Evolutionary conservation across 2,797 vertebrate species (phyloP).

Genomic region (Philypnodon macrostomus): DNA sequence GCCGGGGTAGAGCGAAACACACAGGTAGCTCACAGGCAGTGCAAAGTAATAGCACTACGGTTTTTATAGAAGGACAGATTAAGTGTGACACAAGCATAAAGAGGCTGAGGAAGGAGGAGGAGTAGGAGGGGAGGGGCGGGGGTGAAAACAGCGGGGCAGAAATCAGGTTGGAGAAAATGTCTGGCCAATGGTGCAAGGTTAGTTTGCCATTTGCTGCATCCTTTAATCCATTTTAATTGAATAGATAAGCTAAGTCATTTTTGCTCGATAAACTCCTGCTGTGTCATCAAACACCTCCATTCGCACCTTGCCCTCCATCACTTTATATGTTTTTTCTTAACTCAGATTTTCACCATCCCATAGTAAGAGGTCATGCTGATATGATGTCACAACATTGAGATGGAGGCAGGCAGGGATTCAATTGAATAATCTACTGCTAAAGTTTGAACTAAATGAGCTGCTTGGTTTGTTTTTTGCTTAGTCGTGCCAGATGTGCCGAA

Average conservation of each 20-base stretch:
- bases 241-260: slow-evolving; percentile 69
- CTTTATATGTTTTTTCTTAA: slow-evolving; percentile 17
- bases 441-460: slow-evolving; percentile 2
- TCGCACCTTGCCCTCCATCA: slow-evolving; percentile 28
- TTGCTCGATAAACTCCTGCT: slow-evolving; percentile 61
- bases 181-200: slow-evolving; percentile 54
- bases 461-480: background rate
- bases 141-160: slow-evolving; percentile 28
- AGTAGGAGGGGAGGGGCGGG: slow-evolving; percentile 18
- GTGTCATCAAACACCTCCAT: slow-evolving; percentile 53
- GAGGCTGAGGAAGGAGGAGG: slow-evolving; percentile 21
- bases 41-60: slow-evolving; percentile 34
- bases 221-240: slow-evolving; percentile 69
- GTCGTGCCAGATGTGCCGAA: slow-evolving; percentile 14
- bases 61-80: slow-evolving; percentile 54
- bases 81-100: slow-evolving; percentile 52
- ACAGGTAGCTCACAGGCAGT: slow-evolving; percentile 39
- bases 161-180: slow-evolving; percentile 43
- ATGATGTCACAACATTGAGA: no score
- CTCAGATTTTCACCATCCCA: background rate
- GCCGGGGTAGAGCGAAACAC: slow-evolving; percentile 30
- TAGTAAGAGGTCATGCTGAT: no score
- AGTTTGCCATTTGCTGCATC: slow-evolving; percentile 54
- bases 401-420: no score
- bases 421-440: no score